These are phyloP conservation scores for Otolemur garnettii DNA, from an alignment of 2,113 vertebrate species.

Conservation along the genomic window DNA sequence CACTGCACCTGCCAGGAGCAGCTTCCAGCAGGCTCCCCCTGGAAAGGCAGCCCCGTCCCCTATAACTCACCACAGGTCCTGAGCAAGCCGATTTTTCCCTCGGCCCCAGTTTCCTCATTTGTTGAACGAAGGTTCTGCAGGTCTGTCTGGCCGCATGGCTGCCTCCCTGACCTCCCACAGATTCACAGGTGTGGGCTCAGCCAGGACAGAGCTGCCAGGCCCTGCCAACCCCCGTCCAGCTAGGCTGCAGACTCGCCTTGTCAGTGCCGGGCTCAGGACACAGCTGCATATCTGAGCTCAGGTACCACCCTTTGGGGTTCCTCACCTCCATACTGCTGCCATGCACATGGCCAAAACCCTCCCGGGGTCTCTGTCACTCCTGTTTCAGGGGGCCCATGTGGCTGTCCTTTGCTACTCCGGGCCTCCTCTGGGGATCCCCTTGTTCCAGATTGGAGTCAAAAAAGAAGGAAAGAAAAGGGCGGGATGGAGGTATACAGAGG, in stretches of 20 bases:
- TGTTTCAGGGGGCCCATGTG: neutral
- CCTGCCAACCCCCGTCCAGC: neutral
- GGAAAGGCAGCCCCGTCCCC: neutral
- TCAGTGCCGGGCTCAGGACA: neutral
- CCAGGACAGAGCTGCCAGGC: neutral
- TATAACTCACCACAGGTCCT: neutral
- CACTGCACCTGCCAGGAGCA: no score
- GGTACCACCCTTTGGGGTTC: neutral
- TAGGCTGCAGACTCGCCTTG: rapidly evolving
- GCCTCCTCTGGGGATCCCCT: neutral
- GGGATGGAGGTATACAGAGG: no score
- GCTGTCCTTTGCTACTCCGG: neutral
- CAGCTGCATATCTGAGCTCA: neutral
- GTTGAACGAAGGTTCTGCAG: neutral
- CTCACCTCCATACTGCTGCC: neutral
- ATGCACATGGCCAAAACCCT: rapidly evolving
- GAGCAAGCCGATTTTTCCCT: neutral
- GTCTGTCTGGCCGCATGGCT: neutral
- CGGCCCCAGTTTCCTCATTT: neutral
- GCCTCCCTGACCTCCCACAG: neutral
- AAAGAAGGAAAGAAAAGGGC: neutral
- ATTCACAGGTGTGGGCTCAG: no score
- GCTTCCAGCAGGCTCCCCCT: neutral
- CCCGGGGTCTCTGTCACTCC: neutral
- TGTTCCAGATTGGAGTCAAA: neutral